Conservation (phyloP, 1,140 invertebrate genomes). For the Helicoverpa armigera region DNA sequence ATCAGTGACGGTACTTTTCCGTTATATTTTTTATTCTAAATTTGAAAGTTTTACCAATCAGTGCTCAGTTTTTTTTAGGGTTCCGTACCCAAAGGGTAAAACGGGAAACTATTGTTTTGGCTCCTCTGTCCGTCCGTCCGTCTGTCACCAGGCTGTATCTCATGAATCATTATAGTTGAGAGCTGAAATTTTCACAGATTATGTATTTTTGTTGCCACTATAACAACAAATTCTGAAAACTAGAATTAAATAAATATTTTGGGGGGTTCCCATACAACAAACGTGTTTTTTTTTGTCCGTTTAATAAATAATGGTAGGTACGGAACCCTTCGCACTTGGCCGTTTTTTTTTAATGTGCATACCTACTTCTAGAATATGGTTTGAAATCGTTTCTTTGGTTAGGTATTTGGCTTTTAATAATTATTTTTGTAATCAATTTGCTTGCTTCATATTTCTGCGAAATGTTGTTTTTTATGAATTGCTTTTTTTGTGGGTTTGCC, state of each 20-base stretch:
- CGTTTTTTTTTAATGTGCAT: too few relatives aligned
- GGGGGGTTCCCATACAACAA: too few relatives aligned
- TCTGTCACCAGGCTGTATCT: too few relatives aligned
- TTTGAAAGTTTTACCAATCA: constrained; percentile 27
- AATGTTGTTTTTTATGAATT: not conserved
- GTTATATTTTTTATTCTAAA: constrained; percentile 35
- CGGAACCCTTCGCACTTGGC: too few relatives aligned
- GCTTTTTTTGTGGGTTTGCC: not conserved
- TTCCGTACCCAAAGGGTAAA: not conserved
- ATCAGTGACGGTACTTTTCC: constrained; percentile 26
- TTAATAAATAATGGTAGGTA: not conserved
- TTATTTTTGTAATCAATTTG: constrained; percentile 11
- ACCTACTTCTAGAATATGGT: too few relatives aligned
- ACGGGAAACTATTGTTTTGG: too few relatives aligned
- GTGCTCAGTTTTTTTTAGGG: not conserved
- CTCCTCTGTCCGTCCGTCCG: too few relatives aligned
- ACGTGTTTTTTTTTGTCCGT: not conserved
- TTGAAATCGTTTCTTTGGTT: not conserved
- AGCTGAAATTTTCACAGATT: too few relatives aligned
- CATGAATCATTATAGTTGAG: too few relatives aligned
- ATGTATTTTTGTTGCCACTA: too few relatives aligned
- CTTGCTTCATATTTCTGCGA: constrained; percentile 13
- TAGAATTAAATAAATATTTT: too few relatives aligned
- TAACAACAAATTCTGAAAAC: too few relatives aligned
- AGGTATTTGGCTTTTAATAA: constrained; percentile 1